Evolutionary conservation across 2,888 invertebrate species (phyloP), one percentile per base, ranked within the genome.

Genomic region (Entomobrya proxima): DNA sequence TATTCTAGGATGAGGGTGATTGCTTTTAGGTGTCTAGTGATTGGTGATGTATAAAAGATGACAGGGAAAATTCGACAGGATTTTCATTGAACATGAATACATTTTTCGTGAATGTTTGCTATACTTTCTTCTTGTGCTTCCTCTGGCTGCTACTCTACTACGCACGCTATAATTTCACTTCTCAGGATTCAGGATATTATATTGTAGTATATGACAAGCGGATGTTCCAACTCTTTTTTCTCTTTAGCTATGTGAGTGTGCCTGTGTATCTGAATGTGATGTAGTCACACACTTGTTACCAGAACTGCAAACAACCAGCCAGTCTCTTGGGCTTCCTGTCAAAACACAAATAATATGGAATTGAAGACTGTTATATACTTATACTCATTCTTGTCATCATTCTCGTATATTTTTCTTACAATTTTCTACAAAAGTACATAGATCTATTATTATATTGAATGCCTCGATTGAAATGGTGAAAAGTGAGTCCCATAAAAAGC

Each of bases 281-380:
- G 61, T 61, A 15, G 15, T 61, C 15, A 52, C 58, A 13, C 13
- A 27, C 32, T 32, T 61, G 61, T 13, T 69, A 24, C 40, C 1
- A 27, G 15, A 69, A 24, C n/a, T n/a, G n/a, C n/a, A 37, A 2
- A 40, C 58, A 58, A 11, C 40, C 11, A 13, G 40, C 21, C 67
- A n/a, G 21, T 78, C 78, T 64, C 78, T 32, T 44, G 78, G 47
- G 78, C 18, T 78, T 64, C 64, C 64, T 78, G 78, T 78, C 78
- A 44, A 24, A 78, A 2, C 44, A 40, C 44, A 40, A 61, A 4
- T 2, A 37, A 37, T 21, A 69, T 69, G 5, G 18, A 40, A 69
- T 44, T 69, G 44, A 69, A 69, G 2, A n/a, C n/a, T n/a, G n/a
- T n/a, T n/a, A 7, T 40, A 7, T 13, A 40, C 15, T 40, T 15